Evolutionary conservation across 2,797 vertebrate species (phyloP).

Genomic region (Odontamblyopus lacepedii): DNA sequence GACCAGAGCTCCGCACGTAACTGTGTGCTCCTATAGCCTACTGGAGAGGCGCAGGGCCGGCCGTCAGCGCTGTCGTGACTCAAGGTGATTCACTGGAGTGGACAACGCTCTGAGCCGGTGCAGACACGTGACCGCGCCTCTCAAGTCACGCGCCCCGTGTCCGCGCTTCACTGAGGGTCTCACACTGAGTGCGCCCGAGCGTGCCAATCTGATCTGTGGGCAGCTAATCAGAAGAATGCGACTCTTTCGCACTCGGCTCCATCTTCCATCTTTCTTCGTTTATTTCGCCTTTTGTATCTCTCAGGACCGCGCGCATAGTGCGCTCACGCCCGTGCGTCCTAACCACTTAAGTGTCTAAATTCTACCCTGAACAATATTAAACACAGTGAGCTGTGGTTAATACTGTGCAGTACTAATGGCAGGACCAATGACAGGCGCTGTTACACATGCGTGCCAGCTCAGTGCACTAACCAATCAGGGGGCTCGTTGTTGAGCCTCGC

Average conservation of each 20-base stretch:
- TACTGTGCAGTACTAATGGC: too few relatives aligned
- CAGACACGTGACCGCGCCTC: slow-evolving; percentile 54
- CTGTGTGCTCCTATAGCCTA: not conserved
- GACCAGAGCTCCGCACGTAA: not conserved
- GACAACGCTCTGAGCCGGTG: slow-evolving; percentile 33
- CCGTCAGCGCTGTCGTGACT: not conserved
- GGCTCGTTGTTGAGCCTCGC: not conserved
- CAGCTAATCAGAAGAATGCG: not conserved
- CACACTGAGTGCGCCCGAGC: not conserved
- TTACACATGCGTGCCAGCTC: not conserved
- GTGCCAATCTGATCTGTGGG: not conserved
- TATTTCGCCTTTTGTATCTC: too few relatives aligned
- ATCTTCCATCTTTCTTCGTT: too few relatives aligned
- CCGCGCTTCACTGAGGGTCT: slow-evolving; percentile 8
- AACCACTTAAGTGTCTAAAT: too few relatives aligned
- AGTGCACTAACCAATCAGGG: not conserved
- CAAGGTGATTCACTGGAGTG: slow-evolving; percentile 2
- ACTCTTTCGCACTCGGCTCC: too few relatives aligned
- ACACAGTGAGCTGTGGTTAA: too few relatives aligned
- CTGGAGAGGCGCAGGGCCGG: not conserved
- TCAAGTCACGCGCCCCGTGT: slow-evolving; percentile 40
- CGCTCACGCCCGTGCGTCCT: too few relatives aligned
- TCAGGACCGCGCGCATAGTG: too few relatives aligned
- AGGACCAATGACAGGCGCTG: not conserved
- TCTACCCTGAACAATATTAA: too few relatives aligned